phyloP scores from a whole-genome alignment of 2,113 vertebrate genomes.

The Himantopus leucocephalus region DNA sequence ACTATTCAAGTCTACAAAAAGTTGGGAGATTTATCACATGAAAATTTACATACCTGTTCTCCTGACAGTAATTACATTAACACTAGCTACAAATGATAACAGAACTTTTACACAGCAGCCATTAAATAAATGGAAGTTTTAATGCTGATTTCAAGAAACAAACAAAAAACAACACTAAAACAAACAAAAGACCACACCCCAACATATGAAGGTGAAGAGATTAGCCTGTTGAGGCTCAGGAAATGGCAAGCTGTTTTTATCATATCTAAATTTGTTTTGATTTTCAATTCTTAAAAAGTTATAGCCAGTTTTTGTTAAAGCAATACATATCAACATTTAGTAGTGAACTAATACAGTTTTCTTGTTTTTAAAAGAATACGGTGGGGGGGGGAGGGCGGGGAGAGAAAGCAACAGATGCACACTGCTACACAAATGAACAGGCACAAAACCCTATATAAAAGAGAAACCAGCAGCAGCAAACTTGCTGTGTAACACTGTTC shows the following conservation, averaged over 20 bases:
- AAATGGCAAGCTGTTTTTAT: neutral
- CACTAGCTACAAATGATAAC: neutral
- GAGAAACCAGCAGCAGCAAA: neutral
- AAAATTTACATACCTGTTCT: neutral
- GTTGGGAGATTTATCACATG: neutral
- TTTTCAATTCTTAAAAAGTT: neutral
- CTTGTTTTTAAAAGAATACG: neutral
- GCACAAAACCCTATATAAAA: neutral
- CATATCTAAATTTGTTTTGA: neutral
- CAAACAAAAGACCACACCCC: neutral
- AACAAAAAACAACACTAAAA: neutral
- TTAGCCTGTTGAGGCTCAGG: neutral
- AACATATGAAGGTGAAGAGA: neutral
- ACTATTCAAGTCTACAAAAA: neutral
- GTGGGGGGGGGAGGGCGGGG: too few species aligned
- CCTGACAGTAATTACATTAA: neutral
- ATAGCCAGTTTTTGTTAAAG: neutral
- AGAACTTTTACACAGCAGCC: accelerated
- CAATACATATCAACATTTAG: neutral
- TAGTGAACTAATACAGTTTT: neutral
- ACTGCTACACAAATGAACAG: neutral
- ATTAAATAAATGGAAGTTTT: neutral
- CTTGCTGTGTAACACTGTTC: neutral
- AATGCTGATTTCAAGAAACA: neutral
- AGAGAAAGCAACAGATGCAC: neutral